Base-by-base conservation (phyloP, 2,888 invertebrate genomes). In the Microdon myrmicae region DNA sequence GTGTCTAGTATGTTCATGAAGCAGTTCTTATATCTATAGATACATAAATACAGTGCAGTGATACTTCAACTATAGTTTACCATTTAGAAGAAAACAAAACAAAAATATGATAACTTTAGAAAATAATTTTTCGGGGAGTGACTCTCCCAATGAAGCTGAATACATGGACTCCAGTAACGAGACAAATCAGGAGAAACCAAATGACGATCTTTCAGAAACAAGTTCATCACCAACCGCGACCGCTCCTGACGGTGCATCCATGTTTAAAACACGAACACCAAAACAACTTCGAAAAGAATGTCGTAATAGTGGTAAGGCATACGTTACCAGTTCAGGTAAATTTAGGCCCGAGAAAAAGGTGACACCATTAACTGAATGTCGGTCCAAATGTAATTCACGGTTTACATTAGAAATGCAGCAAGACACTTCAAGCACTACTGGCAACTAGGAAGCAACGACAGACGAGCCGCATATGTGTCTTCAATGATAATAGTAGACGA, bases 301-400 rank as follows among this genome's bases (percentile, higher is more conserved):
- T 28, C 45, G 67, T 26, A 67, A 68, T 22, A 38, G 39, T 23
- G 60, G 64, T 3, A 41, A 64, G 17, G 59, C 59, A 8, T 68
- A 68, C 28, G 38, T 51, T 10, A 64, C 60, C 6, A 68, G 38
- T 8, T 39, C 54, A 10, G 67, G 59, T 9, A 68, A 67, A 49
- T 45, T 32, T 28, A 39, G 53, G 12, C 48, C 68, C 8, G 59
- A 31, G 5, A 66, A 56, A n/a, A 48, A 38, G 20, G 35, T 66
- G 7, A 39, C 45, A 4, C 60, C 56, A 6, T 14, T 68, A n/a
- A 39, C 54, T 10, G 49, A 54, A 37, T 67, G 61, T 13, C 67
- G 68, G 16, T 60, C 59, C 12, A 68, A 51, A n/a, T 68, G 61
- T 35, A 48, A 41, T 31, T 53, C 56, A 13, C 41, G 51, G 39